Evolutionary conservation across 2,113 vertebrate species (phyloP).

Genomic region (Condylura cristata): DNA sequence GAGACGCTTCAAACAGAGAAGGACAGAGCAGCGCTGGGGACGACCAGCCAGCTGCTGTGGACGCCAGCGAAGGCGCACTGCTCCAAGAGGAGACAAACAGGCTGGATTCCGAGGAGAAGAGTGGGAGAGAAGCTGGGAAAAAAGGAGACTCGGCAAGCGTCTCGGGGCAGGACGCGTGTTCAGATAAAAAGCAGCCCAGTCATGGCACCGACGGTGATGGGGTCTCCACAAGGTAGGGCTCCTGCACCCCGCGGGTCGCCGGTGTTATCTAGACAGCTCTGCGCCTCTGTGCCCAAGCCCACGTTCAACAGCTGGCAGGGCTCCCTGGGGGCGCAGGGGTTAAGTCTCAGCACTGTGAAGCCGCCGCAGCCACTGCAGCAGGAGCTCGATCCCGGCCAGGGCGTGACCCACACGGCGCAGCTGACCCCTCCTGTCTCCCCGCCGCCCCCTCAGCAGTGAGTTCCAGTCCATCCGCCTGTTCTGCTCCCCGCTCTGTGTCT

Average conservation of each 20-base stretch:
- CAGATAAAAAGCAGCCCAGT: constrained; percentile 41
- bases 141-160: not conserved
- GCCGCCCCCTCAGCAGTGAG: too few relatives aligned
- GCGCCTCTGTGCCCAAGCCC: not conserved
- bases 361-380: too few relatives aligned
- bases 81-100: constrained; percentile 16
- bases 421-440: too few relatives aligned
- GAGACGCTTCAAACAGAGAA: constrained; percentile 13
- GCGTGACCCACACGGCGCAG: too few relatives aligned
- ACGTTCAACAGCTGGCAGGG: not conserved
- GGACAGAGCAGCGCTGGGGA: constrained; percentile 9
- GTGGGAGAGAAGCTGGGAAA: constrained; percentile 25
- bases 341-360: too few relatives aligned
- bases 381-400: too few relatives aligned
- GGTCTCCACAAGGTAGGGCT: constrained; percentile 76
- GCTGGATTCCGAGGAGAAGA: constrained; percentile 16
- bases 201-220: not conserved
- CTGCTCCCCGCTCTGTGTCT: too few relatives aligned
- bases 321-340: too few relatives aligned
- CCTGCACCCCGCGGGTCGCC: fast-evolving
- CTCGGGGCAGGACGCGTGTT: not conserved
- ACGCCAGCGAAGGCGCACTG: too few relatives aligned
- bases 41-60: too few relatives aligned
- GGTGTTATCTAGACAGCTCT: fast-evolving
- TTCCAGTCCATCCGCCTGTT: too few relatives aligned